These are phyloP conservation scores for Tanypteryx hageni DNA, from an alignment of 2,888 invertebrate species.

Conservation along the genomic window DNA sequence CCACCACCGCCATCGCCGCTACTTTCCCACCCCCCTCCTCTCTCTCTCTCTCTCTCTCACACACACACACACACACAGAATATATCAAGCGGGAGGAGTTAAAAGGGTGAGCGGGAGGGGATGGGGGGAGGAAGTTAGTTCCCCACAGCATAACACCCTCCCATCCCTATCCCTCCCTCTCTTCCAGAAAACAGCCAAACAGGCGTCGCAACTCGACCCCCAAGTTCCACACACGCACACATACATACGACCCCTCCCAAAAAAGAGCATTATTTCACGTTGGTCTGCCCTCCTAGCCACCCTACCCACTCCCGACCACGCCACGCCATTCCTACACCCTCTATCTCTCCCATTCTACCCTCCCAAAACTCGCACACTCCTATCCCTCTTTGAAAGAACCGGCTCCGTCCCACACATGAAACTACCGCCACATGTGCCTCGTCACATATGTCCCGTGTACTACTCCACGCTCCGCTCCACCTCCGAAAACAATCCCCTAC, in stretches of 20 bases:
- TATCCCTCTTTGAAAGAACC: background rate
- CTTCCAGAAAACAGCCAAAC: conserved; percentile 26
- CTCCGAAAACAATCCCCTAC: no score
- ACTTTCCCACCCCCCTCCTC: background rate
- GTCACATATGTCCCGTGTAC: background rate
- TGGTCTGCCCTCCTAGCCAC: background rate
- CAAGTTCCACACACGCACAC: background rate
- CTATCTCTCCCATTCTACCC: background rate
- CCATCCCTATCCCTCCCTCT: background rate
- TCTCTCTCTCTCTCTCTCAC: background rate
- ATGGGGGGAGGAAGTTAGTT: no score
- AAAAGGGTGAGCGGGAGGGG: no score
- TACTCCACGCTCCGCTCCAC: no score
- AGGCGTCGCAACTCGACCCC: conserved; percentile 26
- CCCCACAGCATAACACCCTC: background rate
- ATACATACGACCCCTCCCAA: background rate
- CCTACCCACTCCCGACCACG: background rate
- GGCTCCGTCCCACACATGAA: background rate
- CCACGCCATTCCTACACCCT: background rate
- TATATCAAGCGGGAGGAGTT: conserved; percentile 17
- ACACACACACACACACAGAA: background rate
- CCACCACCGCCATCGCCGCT: background rate
- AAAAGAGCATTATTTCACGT: conserved; percentile 2
- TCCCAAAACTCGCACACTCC: background rate
- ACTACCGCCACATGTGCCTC: background rate